These are phyloP conservation scores for Lutraria lutraria DNA, from an alignment of 2,888 invertebrate species.

Conservation along the genomic window DNA sequence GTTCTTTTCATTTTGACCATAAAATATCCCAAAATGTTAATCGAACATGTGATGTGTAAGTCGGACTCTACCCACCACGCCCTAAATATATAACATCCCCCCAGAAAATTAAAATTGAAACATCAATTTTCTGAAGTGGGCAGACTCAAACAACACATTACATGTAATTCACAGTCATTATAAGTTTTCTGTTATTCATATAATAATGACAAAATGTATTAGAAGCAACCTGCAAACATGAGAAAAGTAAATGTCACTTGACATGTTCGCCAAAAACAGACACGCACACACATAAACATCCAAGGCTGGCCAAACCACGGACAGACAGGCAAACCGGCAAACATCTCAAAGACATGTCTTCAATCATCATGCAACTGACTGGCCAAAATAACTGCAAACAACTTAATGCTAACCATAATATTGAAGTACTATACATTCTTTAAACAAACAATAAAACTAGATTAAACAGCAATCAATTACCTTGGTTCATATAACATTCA, in stretches of 20 bases:
- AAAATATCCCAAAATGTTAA: no score
- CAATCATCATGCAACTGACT: no score
- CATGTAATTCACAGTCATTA: not conserved
- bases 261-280: conserved; percentile 12
- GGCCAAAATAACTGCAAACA: no score
- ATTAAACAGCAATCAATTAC: not conserved
- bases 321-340: no score
- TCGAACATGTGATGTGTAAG: no score
- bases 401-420: no score
- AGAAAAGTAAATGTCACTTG: not conserved
- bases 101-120: conserved; percentile 18
- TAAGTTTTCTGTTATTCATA: not conserved
- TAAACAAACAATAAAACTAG: not conserved
- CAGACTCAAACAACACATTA: not conserved
- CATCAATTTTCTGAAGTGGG: conserved; percentile 10
- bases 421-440: no score
- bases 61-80: no score
- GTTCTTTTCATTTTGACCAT: no score
- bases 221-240: not conserved
- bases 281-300: conserved; percentile 30
- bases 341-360: no score
- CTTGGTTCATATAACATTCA: conserved; percentile 6
- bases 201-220: not conserved
- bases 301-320: conserved; percentile 30
- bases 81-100: conserved; percentile 14